phyloP scores from a whole-genome alignment of 2,888 invertebrate genomes.

The Mythimna loreyi region DNA sequence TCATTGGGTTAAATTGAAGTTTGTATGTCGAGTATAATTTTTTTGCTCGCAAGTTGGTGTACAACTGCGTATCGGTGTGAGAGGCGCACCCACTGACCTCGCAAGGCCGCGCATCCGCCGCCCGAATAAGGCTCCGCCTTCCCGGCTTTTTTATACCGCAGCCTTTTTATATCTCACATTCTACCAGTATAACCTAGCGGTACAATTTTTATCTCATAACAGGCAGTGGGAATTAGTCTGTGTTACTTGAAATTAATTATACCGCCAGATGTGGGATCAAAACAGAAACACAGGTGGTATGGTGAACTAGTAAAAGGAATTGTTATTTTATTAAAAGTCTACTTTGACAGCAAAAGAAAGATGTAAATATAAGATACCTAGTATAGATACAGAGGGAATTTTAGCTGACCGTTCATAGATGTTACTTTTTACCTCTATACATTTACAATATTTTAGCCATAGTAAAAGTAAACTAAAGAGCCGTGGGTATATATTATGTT shows the following conservation, averaged over 20 bases:
- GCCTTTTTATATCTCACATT: conserved; percentile 67
- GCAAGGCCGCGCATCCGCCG: conserved; percentile 81
- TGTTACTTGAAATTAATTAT: conserved; percentile 35
- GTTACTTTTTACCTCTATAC: too few relatives aligned
- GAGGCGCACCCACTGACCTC: conserved; percentile 71
- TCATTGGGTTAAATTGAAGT: too few relatives aligned
- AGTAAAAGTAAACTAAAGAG: too few relatives aligned
- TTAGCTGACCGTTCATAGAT: too few relatives aligned
- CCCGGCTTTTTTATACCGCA: conserved; percentile 48
- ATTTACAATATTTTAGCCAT: too few relatives aligned
- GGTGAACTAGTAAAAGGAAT: neutral
- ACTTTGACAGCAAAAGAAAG: neutral
- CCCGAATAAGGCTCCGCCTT: conserved; percentile 56
- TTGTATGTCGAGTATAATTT: too few relatives aligned
- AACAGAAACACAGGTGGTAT: conserved; percentile 1
- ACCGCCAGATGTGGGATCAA: conserved; percentile 3
- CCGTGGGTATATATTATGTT: too few relatives aligned
- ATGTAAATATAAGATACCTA: too few relatives aligned
- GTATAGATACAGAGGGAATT: too few relatives aligned
- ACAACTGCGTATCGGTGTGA: conserved; percentile 71
- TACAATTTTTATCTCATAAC: conserved; percentile 50
- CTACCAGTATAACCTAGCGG: conserved; percentile 57
- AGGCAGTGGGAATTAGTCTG: conserved; percentile 31
- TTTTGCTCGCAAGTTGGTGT: neutral
- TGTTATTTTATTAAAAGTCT: neutral